Evolutionary conservation across 2,113 vertebrate species (phyloP).

Genomic region (Brachyistius frenatus): DNA sequence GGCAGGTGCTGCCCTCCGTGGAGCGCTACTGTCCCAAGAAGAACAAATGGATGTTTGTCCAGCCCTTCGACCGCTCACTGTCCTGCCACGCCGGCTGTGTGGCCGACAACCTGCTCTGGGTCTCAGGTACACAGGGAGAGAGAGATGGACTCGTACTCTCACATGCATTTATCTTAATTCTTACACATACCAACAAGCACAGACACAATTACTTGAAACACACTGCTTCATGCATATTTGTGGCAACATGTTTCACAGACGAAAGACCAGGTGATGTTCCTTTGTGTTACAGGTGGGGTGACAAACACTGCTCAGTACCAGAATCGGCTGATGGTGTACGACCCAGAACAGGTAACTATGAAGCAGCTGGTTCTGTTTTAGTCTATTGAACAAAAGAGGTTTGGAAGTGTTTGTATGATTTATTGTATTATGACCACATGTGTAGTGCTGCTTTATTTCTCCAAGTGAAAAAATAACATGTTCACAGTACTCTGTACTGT

Average conservation of each 20-base stretch:
- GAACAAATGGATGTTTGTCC: conserved; percentile 98
- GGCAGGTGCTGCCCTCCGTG: conserved; percentile 95
- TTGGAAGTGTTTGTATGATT: no score
- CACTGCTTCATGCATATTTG: conserved; percentile 11
- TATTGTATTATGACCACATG: no score
- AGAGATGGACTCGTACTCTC: not conserved
- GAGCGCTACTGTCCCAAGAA: conserved; percentile 96
- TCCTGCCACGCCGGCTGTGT: conserved; percentile 97
- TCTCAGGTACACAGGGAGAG: conserved; percentile 89
- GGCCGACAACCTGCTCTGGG: conserved; percentile 95
- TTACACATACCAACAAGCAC: not conserved
- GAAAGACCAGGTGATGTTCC: conserved; percentile 9
- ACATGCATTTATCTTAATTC: not conserved
- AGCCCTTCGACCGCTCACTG: conserved; percentile 95
- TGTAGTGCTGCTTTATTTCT: no score
- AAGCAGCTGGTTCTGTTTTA: not conserved
- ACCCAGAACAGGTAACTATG: conserved; percentile 91
- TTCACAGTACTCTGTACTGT: no score
- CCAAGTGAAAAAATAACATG: no score
- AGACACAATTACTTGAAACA: not conserved
- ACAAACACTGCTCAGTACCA: conserved; percentile 99
- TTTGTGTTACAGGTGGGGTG: conserved; percentile 91
- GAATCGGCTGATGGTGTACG: conserved; percentile 97
- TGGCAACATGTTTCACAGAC: not conserved
- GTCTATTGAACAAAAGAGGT: not conserved